phyloP scores from a whole-genome alignment of 2,888 invertebrate species.

The Cheilosia vulpina region DNA sequence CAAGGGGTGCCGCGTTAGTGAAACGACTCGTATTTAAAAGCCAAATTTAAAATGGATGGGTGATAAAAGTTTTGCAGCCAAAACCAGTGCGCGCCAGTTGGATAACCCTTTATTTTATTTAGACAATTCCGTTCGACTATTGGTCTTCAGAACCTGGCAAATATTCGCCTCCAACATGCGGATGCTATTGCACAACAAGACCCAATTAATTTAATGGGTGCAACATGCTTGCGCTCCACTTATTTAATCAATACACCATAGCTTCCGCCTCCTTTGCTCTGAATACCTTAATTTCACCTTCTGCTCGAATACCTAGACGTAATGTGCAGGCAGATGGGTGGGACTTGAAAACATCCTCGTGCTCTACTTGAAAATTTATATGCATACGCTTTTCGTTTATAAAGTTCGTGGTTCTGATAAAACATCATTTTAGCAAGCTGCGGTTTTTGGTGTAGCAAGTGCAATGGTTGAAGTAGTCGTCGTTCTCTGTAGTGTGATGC shows the following conservation, averaged over 20 bases:
- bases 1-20: no score
- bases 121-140: no score
- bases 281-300: conserved; percentile 33
- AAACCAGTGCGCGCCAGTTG: no score
- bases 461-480: neutral
- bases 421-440: conserved; percentile 61
- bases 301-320: conserved; percentile 4
- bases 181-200: conserved; percentile 19
- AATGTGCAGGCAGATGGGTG: neutral
- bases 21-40: no score
- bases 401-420: conserved; percentile 70
- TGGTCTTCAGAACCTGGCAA: neutral
- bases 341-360: conserved; percentile 39
- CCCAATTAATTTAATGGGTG: conserved; percentile 57
- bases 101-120: no score
- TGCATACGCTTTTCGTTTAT: conserved; percentile 56
- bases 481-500: conserved; percentile 10
- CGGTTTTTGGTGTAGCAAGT: conserved; percentile 13
- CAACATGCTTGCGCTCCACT: conserved; percentile 42
- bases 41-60: no score
- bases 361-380: conserved; percentile 55
- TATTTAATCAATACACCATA: conserved; percentile 61
- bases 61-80: no score
- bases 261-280: neutral
- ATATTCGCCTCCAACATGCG: no score